Conservation (phyloP, 2,888 invertebrate species). For the Neoscelio sp. region DNA sequence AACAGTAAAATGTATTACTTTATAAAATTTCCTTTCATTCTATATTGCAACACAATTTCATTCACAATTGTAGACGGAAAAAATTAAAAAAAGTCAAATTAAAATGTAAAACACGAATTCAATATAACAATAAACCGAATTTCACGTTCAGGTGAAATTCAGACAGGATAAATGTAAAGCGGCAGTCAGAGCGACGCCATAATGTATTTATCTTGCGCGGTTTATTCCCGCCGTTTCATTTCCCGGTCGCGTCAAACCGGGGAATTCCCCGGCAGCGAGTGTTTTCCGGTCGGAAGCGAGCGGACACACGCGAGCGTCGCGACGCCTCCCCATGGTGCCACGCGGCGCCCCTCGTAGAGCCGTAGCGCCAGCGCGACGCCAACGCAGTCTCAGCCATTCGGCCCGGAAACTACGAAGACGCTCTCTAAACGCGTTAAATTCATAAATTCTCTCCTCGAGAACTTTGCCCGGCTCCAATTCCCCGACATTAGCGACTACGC, state of each 20-base stretch:
- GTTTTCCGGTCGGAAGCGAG: slow-evolving; percentile 48
- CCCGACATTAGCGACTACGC: no score
- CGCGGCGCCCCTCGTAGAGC: slow-evolving; percentile 50
- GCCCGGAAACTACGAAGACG: slow-evolving; percentile 54
- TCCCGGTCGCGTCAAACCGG: slow-evolving; percentile 44
- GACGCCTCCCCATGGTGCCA: slow-evolving; percentile 25
- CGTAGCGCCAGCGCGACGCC: slow-evolving; percentile 47
- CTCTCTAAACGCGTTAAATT: slow-evolving; percentile 49
- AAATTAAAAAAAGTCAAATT: no score
- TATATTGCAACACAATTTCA: no score
- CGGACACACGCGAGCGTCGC: slow-evolving; percentile 45
- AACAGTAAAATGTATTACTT: no score
- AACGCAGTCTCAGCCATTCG: slow-evolving; percentile 18
- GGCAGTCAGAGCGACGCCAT: slow-evolving; percentile 39
- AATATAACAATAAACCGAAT: slow-evolving; percentile 34
- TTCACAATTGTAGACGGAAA: no score
- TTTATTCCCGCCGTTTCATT: slow-evolving; percentile 53
- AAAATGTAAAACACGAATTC: no score
- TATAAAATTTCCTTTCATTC: no score
- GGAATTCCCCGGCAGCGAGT: slow-evolving; percentile 36
- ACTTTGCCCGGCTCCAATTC: neutral
- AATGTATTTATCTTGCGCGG: slow-evolving; percentile 61
- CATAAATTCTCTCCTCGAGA: slow-evolving; percentile 41
- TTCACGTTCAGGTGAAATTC: slow-evolving; percentile 22
- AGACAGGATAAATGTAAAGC: neutral